Evolutionary conservation across 2,113 vertebrate genomes (phyloP).

Genomic region (Cyanistes caeruleus): DNA sequence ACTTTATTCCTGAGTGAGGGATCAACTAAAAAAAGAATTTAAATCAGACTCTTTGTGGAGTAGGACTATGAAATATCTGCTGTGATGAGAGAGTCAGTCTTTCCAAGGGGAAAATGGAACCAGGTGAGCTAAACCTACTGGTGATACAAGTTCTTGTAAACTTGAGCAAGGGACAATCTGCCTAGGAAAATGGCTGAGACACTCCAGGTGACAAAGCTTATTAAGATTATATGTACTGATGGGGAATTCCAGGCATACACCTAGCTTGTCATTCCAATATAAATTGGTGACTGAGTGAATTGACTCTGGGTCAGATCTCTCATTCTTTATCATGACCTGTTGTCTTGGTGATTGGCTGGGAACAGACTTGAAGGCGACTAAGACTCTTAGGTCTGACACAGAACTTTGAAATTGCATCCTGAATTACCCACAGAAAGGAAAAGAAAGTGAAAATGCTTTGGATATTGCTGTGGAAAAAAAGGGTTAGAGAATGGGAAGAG

Average conservation of each 20-base stretch:
- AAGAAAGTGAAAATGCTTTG: constrained; percentile 37
- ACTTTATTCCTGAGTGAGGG: background rate
- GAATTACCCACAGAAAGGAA: constrained; percentile 3
- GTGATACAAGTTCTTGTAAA: background rate
- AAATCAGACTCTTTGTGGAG: background rate
- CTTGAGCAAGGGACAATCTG: background rate
- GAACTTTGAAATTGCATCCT: constrained; percentile 40
- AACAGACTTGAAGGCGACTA: constrained; percentile 52
- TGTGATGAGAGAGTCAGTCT: background rate
- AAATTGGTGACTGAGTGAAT: constrained; percentile 56
- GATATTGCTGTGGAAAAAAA: background rate
- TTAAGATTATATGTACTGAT: constrained; percentile 35
- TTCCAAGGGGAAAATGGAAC: background rate
- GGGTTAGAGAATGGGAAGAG: background rate
- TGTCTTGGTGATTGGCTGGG: constrained; percentile 53
- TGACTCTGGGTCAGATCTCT: constrained; percentile 65
- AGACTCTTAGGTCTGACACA: background rate
- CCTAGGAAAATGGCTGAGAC: background rate
- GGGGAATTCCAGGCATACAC: constrained; percentile 48
- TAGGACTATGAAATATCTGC: background rate
- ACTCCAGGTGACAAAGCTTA: constrained; percentile 49
- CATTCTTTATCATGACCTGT: constrained; percentile 64
- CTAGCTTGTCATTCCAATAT: constrained; percentile 62
- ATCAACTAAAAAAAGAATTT: background rate
- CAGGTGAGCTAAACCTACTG: background rate